Evolutionary conservation across 2,113 vertebrate species (phyloP).

Genomic region (Anseranas semipalmata): DNA sequence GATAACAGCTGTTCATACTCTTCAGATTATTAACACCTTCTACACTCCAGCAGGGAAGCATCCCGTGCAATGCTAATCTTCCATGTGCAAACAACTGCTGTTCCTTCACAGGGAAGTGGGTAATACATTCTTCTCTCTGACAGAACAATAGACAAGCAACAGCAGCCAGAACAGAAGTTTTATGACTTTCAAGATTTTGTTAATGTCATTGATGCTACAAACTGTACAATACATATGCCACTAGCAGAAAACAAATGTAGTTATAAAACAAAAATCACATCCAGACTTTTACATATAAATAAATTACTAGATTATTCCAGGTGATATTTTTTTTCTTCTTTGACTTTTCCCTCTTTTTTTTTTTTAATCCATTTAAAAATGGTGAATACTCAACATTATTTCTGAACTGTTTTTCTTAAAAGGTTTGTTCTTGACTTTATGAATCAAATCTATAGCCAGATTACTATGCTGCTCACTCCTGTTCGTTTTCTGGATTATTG

Average conservation of each 20-base stretch:
- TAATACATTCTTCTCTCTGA: conserved; percentile 42
- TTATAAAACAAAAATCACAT: background rate
- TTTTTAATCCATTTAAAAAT: background rate
- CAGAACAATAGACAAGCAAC: conserved; percentile 51
- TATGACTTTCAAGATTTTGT: conserved; percentile 52
- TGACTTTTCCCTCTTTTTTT: background rate
- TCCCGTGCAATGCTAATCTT: background rate
- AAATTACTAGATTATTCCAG: background rate
- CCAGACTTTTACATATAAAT: background rate
- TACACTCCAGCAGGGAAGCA: conserved; percentile 6
- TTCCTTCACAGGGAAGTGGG: background rate
- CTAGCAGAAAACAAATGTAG: background rate
- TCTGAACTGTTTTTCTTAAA: background rate
- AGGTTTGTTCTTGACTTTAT: background rate
- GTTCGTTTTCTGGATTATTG: background rate
- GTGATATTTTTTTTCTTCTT: background rate
- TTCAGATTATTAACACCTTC: conserved; percentile 39
- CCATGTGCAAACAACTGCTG: conserved; percentile 44
- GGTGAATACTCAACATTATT: background rate
- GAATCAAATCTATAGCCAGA: background rate
- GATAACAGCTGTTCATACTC: conserved; percentile 53
- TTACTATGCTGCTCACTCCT: background rate
- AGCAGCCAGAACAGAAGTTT: conserved; percentile 64
- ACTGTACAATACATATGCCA: conserved; percentile 31
- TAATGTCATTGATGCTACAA: background rate